Evolutionary conservation across 2,113 vertebrate genomes (phyloP).

Genomic region (Forbesichthys papilliferus): DNA sequence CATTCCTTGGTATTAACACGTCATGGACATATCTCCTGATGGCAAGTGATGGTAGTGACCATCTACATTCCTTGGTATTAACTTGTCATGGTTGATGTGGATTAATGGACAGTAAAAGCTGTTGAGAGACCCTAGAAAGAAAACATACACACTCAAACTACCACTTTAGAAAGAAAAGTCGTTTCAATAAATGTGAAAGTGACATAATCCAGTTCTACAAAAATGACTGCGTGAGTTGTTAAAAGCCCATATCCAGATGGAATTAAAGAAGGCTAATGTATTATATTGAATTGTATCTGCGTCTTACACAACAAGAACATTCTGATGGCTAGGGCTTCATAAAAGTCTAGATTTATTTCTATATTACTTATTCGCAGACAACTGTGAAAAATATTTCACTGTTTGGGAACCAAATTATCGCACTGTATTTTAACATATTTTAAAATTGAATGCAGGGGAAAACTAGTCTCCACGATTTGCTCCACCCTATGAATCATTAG

Average conservation of each 20-base stretch:
- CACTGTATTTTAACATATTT: too few relatives aligned
- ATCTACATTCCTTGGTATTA: slow-evolving; percentile 62
- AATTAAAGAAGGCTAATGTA: slow-evolving; percentile 33
- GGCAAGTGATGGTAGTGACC: slow-evolving; percentile 37
- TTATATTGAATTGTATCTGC: slow-evolving; percentile 25
- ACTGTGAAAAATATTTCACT: too few relatives aligned
- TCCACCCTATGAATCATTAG: too few relatives aligned
- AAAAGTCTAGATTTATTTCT: too few relatives aligned
- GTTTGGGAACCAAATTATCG: too few relatives aligned
- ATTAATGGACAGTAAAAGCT: slow-evolving; percentile 64
- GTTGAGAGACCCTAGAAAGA: slow-evolving; percentile 40
- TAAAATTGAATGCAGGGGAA: too few relatives aligned
- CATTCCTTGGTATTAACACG: slow-evolving; percentile 54
- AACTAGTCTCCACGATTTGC: too few relatives aligned
- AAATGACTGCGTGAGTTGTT: slow-evolving; percentile 25
- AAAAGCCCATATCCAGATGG: slow-evolving; percentile 13
- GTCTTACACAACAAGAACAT: slow-evolving; percentile 4
- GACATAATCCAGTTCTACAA: slow-evolving; percentile 12
- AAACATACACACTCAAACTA: slow-evolving; percentile 17
- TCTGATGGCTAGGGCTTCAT: too few relatives aligned
- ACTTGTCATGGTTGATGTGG: slow-evolving; percentile 58
- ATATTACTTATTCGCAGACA: too few relatives aligned
- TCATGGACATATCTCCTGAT: slow-evolving; percentile 5
- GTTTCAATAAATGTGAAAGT: slow-evolving; percentile 27
- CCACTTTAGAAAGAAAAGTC: slow-evolving; percentile 23